Conservation (phyloP, 2,797 vertebrate species). For the Rhinichthys osculus region DNA sequence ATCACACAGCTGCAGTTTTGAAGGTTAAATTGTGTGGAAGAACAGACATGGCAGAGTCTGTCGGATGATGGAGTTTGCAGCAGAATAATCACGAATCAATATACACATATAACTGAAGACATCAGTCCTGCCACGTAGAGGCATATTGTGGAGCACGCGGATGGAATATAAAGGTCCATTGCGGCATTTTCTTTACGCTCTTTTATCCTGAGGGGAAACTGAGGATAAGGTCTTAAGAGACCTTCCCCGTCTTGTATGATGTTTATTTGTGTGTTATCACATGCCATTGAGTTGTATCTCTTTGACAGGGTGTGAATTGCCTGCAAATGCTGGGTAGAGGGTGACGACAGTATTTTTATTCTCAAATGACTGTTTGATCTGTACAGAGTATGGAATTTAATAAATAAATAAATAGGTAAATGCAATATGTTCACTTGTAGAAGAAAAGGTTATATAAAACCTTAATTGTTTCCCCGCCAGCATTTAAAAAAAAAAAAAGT, state of each 20-base stretch:
- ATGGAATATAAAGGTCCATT: slow-evolving; percentile 33
- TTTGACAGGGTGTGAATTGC: slow-evolving; percentile 27
- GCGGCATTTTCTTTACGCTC: neutral
- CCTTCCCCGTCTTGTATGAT: neutral
- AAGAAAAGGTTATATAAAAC: neutral
- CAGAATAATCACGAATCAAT: slow-evolving; percentile 18
- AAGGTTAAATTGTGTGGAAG: slow-evolving; percentile 45
- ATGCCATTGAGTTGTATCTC: neutral
- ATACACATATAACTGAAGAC: neutral
- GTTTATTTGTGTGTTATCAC: slow-evolving; percentile 9
- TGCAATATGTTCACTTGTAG: neutral
- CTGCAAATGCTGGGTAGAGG: neutral
- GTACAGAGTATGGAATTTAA: neutral
- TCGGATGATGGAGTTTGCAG: slow-evolving; percentile 28
- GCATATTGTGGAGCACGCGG: neutral
- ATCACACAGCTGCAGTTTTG: slow-evolving; percentile 39
- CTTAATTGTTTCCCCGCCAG: no score
- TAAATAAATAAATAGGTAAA: neutral
- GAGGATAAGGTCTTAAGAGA: slow-evolving; percentile 26
- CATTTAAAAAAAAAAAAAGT: no score
- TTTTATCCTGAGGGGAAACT: neutral
- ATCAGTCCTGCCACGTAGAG: neutral
- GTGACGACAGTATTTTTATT: neutral
- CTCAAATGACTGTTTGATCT: neutral
- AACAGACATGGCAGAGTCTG: slow-evolving; percentile 26